phyloP scores from a whole-genome alignment of 2,797 vertebrate genomes.

The Cryptoblepharus egeriae region DNA sequence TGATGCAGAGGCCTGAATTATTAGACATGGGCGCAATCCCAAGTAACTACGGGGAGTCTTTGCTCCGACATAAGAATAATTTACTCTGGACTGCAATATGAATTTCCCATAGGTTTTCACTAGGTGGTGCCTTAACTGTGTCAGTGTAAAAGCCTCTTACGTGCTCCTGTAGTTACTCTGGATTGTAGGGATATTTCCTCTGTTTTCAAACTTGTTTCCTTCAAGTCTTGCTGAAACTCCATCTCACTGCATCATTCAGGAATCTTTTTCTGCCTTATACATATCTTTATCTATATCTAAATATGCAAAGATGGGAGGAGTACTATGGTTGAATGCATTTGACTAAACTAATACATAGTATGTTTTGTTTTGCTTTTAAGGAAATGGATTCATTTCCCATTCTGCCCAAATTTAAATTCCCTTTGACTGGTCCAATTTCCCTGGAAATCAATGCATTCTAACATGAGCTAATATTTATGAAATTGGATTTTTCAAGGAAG shows the following conservation, averaged over 20 bases:
- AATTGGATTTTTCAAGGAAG: constrained; percentile 81
- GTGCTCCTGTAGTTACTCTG: no score
- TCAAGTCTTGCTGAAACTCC: rapidly evolving
- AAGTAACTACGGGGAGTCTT: no score
- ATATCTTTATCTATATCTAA: background rate
- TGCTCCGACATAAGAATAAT: no score
- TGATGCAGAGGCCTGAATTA: background rate
- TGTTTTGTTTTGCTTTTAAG: constrained; percentile 41
- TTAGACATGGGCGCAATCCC: no score
- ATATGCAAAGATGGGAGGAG: background rate
- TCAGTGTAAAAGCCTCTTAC: no score
- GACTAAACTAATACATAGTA: constrained; percentile 75
- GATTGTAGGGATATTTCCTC: no score
- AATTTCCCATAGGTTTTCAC: no score
- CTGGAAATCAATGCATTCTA: constrained; percentile 83
- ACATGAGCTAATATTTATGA: constrained; percentile 82
- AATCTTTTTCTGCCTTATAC: constrained; percentile 42
- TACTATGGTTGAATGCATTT: constrained; percentile 59
- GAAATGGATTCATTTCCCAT: constrained; percentile 58
- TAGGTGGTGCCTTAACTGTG: no score
- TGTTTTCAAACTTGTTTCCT: rapidly evolving
- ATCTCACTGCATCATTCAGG: background rate
- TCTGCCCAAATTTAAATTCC: constrained; percentile 76
- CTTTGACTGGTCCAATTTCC: constrained; percentile 78
- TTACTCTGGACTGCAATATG: no score